Base-by-base conservation (phyloP, 2,113 vertebrate genomes). In the Thunnus thynnus region DNA sequence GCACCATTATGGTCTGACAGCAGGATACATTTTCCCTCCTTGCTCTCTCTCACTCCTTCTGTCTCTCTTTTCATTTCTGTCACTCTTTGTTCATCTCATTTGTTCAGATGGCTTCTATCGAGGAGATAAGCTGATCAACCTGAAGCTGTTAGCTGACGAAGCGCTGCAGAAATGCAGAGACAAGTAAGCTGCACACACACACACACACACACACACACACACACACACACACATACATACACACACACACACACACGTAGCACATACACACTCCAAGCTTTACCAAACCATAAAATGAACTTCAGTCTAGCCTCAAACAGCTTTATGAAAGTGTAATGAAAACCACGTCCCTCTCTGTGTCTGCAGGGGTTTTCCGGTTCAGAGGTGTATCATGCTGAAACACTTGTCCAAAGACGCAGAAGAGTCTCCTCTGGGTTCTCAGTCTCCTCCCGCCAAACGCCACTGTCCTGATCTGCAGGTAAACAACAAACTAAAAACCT, bases 91-190 rank as follows among this genome's bases (percentile, higher is more conserved):
- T n/a, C 32, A 17, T 55, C 17, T 58, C 14, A 0, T 57, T 46
- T 10, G 3, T 46, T 60, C 92, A 99, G 98, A 99, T 93, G 98
- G 96, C 62, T 99, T 99, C 95, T 99, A 96, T 91, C 95, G 98
- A 91, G 98, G 98, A 50, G 98, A 99, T 91, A 99, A 99, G 50
- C 95, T 98, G 89, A 95, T 99, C 93, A 97, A 94, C 93, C 89
- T 99, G 92, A 99, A 99, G 93, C 91, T 96, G 78, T 95, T 99
- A 85, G 97, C 96, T 80, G 97, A 99, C 0, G 98, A 98, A 36
- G 97, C 98, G 0, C 85, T 99, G 69, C 94, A 93, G 92, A 99
- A 98, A 89, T 98, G 97, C 89, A 92, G 67, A 91, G 96, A 98
- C 78, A 98, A 94, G 98, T 99, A 95, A 96, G 96, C 7, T 36